Base-by-base conservation (phyloP, 1,140 invertebrate genomes). In the Drosophila nigrodunni region DNA sequence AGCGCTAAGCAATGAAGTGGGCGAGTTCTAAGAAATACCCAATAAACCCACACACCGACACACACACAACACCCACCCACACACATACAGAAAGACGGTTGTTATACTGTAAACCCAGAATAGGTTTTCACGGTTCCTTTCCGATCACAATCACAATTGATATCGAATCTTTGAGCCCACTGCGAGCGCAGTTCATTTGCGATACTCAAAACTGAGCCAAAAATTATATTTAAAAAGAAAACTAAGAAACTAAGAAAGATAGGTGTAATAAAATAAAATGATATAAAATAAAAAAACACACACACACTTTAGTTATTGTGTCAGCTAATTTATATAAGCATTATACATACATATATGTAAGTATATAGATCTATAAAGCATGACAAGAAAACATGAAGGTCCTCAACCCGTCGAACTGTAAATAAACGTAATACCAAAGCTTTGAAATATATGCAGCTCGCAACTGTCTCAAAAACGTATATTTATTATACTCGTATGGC, bases 201-300 rank as follows among this genome's bases (percentile, higher is more conserved):
- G 75, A 74, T 88, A 87, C 83, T 87, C 83, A 87, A 72, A 87
- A 80, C 83, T 80, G 85, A 87, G 83, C 83, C 83, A 87, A 87
- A 87, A 88, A 88, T 70, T 80, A 89, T 75, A 64, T 77, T 74
- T 30, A 30, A 30, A 81, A 62, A 58, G 47, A 21, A 39, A 65
- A 30, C 7, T 21, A 21, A 43, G 35, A 44, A 43, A 57, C 7
- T 7, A 35, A 57, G 5, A 35, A 55, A 47, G 2, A 5, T 30
- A 30, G 25, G 25, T 21, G 18, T 21, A 30, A 30, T 30, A 5
- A 30, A 30, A 30, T 4, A 30, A 30, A 30, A 30, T 30, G 3
- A 30, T 30, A 30, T 5, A 30, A 30, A 49, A 49, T 5, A 49
- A 49, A 7, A 25, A 52, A 52, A 18, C 35, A 58, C 10, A 39